Evolutionary conservation across 2,797 vertebrate genomes (phyloP), one percentile per base, ranked within the genome.

Genomic region (Selene dorsalis): DNA sequence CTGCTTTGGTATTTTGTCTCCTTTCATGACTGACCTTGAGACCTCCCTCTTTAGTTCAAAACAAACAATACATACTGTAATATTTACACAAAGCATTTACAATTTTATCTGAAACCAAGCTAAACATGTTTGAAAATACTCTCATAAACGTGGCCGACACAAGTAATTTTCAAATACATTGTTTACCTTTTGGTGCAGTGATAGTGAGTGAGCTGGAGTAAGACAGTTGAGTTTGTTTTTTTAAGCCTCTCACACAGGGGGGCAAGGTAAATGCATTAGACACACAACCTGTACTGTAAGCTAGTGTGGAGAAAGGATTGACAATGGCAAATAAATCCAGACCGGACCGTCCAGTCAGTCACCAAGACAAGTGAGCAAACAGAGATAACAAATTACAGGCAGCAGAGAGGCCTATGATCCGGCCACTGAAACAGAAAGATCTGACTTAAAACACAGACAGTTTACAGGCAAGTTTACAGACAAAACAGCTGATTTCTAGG

Each of bases 241-340:
- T 73, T 58, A 67, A 73, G 39, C 59, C 83, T 53, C 66, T 82
- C 69, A 53, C n/a, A 72, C 38, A 66, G 52, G 66, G 65, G 73
- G 79, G 77, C 77, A 74, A 74, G 48, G 57, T 60, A 41, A 82
- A 88, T 70, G 67, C 80, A 82, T 91, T 84, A 80, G 81, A 78
- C 84, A 79, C 82, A 83, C 72, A 75, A 82, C 75, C 87, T 81
- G 84, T 61, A 67, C 69, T 78, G 61, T 77, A 79, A 80, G 77
- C 76, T 71, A 45, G 73, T 47, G 57, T 76, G 75, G 78, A 68
- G 32, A 86, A 84, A 73, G 76, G 72, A 87, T 83, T 87, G 77
- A 89, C 79, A 56, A 80, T 69, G 73, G 83, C 70, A 85, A 84
- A 84, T 77, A 69, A 82, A 85, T 18, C 39, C 60, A 47, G 69